Evolutionary conservation across 2,888 invertebrate genomes (phyloP).

Genomic region (Leucozona laternaria): DNA sequence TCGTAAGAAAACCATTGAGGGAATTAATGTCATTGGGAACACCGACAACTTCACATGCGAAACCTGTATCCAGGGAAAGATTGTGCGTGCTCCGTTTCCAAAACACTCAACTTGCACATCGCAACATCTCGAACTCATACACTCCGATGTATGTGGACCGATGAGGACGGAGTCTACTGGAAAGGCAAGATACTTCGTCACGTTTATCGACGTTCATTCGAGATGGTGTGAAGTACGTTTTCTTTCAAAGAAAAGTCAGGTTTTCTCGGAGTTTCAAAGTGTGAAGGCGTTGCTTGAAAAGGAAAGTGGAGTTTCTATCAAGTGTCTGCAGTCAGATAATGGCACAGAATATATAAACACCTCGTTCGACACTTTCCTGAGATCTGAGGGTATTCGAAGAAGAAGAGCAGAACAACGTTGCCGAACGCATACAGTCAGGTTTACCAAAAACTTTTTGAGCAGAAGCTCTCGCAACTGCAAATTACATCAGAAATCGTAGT

Average conservation of each 20-base stretch:
- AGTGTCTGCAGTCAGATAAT: not conserved
- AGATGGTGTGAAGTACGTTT: not conserved
- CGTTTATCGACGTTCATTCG: not conserved
- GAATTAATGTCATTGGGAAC: not conserved
- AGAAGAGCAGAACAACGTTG: not conserved
- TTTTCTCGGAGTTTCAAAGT: not conserved
- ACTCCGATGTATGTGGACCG: not conserved
- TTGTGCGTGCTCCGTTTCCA: slow-evolving; percentile 10
- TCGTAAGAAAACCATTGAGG: not conserved
- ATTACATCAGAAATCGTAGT: slow-evolving; percentile 6
- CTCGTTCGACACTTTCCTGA: not conserved
- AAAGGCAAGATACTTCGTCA: not conserved
- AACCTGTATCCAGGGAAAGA: not conserved
- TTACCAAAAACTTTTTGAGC: not conserved
- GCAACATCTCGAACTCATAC: not conserved
- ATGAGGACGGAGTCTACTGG: not conserved
- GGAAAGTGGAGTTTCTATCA: not conserved
- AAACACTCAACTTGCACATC: slow-evolving; percentile 2
- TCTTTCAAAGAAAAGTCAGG: not conserved
- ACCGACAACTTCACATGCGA: no score
- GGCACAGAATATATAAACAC: not conserved
- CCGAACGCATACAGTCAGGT: not conserved
- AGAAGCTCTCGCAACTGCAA: slow-evolving; percentile 7
- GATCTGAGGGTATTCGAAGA: not conserved
- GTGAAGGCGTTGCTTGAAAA: not conserved